Evolutionary conservation across 2,113 vertebrate species (phyloP), one percentile per base, ranked within the genome.

Genomic region (Psilopsiagon aurifrons): DNA sequence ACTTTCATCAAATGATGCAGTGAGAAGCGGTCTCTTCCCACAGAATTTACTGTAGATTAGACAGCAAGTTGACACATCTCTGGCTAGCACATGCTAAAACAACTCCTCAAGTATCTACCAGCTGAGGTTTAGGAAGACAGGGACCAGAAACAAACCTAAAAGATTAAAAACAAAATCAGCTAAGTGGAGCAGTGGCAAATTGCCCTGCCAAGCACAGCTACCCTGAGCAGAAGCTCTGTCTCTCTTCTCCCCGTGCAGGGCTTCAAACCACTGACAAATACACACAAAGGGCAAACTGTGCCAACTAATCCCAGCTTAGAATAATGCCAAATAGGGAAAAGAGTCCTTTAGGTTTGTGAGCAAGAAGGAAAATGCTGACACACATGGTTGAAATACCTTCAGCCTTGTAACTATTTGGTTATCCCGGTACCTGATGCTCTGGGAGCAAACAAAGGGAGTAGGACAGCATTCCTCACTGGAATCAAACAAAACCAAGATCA

Each of bases 91-190:
- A 63, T 3, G 4, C 67, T 60, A 62, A 66, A 94, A 88, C 64
- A 90, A 51, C 60, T 86, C 83, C 86, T 46, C 46, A 39, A 92
- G 59, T 51, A 86, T 92, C 83, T 70, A 67, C 51, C 92, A 90
- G 76, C 46, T 78, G 71, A 93, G 39, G 71, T 54, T 80, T 86
- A 10, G 31, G n/a, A 88, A 92, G 37, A 80, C 0, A 4, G 19
- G 15, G 41, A 86, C 25, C 33, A 75, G 71, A 92, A 63, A 80
- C 44, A 94, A 92, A 90, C 0, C 2, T 41, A 20, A 74, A 90
- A 83, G 79, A 77, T 74, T 52, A 51, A 52, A 81, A 77, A 66
- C 59, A 28, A 28, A n/a, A 33, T 64, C 43, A 44, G 54, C 35
- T 81, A 74, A 95, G 79, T 46, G n/a, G 27, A 41, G 60, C 69